Evolutionary conservation across 1,140 invertebrate species (phyloP).

Genomic region (Platyura marginata): DNA sequence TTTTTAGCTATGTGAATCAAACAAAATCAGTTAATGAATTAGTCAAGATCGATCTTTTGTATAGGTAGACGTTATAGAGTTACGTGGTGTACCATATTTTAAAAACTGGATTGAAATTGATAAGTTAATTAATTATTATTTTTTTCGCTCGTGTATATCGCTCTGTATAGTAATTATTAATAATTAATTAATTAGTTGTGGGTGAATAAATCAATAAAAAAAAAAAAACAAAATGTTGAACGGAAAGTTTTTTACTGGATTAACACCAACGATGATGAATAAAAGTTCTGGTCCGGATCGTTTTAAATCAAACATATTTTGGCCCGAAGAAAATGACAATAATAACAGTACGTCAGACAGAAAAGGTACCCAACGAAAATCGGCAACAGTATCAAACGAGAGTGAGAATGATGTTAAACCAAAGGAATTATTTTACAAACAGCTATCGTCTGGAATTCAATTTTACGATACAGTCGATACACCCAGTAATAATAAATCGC

Average conservation of each 20-base stretch:
- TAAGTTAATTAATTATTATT: too few species aligned
- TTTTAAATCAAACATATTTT: constrained; percentile 3
- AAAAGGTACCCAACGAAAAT: neutral
- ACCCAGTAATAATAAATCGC: neutral
- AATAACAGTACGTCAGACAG: neutral
- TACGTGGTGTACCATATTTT: too few species aligned
- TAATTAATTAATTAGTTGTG: too few species aligned
- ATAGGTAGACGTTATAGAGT: too few species aligned
- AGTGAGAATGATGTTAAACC: neutral
- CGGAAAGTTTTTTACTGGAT: constrained; percentile 5
- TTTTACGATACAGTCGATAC: constrained; percentile 5
- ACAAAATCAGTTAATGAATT: too few species aligned
- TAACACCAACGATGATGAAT: constrained; percentile 1
- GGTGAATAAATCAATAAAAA: too few species aligned
- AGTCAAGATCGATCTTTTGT: too few species aligned
- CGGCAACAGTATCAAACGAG: neutral
- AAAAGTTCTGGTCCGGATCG: neutral
- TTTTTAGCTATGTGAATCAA: too few species aligned
- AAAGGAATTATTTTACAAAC: constrained; percentile 1
- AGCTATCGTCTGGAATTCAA: constrained; percentile 4
- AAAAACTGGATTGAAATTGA: too few species aligned
- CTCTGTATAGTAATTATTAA: too few species aligned
- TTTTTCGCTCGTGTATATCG: too few species aligned
- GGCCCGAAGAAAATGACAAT: constrained; percentile 3
- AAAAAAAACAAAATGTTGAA: constrained; percentile 2